These are phyloP conservation scores for Lophochroa leadbeateri DNA, from an alignment of 2,113 vertebrate species.

Conservation along the genomic window DNA sequence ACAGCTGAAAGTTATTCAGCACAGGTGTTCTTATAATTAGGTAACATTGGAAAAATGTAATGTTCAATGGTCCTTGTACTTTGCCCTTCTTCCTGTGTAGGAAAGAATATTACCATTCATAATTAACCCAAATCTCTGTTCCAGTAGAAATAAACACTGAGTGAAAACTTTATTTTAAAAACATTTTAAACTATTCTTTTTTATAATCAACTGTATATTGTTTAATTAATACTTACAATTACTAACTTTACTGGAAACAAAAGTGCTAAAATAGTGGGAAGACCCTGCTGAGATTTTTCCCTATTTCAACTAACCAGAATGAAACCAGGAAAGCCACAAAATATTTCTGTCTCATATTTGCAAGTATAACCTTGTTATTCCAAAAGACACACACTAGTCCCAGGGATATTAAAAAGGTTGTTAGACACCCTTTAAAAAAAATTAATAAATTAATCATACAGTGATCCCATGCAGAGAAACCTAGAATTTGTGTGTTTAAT, in stretches of 20 bases:
- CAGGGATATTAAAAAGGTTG: neutral
- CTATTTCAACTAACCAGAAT: neutral
- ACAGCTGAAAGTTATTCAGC: slow-evolving; percentile 68
- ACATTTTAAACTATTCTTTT: neutral
- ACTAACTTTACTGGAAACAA: neutral
- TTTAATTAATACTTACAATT: neutral
- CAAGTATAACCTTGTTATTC: neutral
- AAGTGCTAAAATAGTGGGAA: neutral
- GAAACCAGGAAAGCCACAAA: neutral
- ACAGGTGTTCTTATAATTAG: slow-evolving; percentile 79
- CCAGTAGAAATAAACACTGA: neutral
- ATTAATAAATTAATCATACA: neutral
- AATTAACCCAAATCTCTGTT: neutral
- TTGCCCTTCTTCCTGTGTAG: slow-evolving; percentile 32
- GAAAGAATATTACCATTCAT: neutral
- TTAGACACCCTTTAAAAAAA: neutral
- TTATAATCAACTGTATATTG: neutral
- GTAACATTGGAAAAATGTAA: slow-evolving; percentile 58
- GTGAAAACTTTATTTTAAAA: neutral
- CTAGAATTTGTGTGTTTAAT: neutral
- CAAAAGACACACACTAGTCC: neutral
- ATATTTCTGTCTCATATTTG: neutral
- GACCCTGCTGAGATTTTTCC: rapidly evolving
- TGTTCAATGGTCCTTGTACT: slow-evolving; percentile 73
- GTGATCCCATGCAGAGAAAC: neutral